Conservation (phyloP, 2,797 vertebrate species). For the Melanogrammus aeglefinus region DNA sequence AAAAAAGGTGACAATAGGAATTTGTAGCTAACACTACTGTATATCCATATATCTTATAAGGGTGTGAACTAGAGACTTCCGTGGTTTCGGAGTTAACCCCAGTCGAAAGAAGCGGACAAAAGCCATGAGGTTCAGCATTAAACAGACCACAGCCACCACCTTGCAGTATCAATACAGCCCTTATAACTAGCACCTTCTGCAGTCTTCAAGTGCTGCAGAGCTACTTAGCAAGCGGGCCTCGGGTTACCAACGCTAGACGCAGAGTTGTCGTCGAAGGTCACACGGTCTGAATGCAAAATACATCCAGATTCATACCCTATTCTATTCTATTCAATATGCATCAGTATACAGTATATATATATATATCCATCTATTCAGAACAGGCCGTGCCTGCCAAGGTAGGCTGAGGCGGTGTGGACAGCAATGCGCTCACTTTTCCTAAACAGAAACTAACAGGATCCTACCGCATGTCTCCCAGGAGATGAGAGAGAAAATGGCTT, state of each 20-base stretch:
- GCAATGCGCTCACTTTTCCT: neutral
- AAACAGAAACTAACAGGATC: constrained; percentile 12
- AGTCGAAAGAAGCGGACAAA: neutral
- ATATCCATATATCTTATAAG: neutral
- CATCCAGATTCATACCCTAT: neutral
- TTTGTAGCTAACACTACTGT: neutral
- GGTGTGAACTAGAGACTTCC: neutral
- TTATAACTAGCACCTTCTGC: neutral
- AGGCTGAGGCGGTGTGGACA: neutral
- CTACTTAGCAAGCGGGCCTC: neutral
- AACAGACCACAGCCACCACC: neutral
- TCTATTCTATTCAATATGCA: neutral
- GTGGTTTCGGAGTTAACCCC: no score
- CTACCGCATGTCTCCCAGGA: constrained; percentile 19
- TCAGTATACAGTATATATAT: neutral
- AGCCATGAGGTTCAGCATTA: neutral
- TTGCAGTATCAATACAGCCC: neutral
- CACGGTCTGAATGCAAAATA: neutral
- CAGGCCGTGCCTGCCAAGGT: neutral
- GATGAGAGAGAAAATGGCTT: constrained; percentile 34
- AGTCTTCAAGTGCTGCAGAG: neutral
- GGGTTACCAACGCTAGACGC: neutral
- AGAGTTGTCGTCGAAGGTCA: neutral
- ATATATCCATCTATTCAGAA: neutral
- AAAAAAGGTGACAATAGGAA: neutral